Evolutionary conservation across 2,113 vertebrate genomes (phyloP), one percentile per base, ranked within the genome.

Genomic region (Brienomyrus brachyistius): DNA sequence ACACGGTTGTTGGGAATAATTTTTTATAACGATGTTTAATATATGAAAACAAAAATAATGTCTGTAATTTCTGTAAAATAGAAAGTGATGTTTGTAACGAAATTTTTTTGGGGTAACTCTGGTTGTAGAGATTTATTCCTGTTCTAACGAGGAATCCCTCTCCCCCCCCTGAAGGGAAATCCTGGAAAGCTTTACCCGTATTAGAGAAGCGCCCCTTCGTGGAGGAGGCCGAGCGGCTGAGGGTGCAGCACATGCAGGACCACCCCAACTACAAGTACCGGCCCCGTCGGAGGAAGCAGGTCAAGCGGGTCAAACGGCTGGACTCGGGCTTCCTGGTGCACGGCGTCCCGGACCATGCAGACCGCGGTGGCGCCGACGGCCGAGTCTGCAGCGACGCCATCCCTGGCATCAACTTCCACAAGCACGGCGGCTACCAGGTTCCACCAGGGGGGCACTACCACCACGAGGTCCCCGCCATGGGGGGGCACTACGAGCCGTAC

Each of bases 241-340:
- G 98, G 17, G 97, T 99, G 88, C 98, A 99, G 94, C 98, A 99
- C 95, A 98, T 99, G 98, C 98, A 98, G 94, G 98, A 99, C 91
- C 98, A 99, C 93, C 98, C 98, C 66, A 98, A 98, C 95, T 99
- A 99, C 96, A 99, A 99, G 94, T 99, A 99, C 93, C 95, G 98
- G 88, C 98, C 98, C 15, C 94, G 98, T 91, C 95, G 98, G 88
- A 96, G 98, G 93, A 98, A 99, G 96, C 98, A 99, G 96, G 98
- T 98, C 94, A 99, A 99, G 94, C 95, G 98, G 91, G 97, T 98
- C 91, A 98, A 99, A 94, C 95, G 98, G 89, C 96, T 96, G 93
- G 98, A 98, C 92, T 96, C 97, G 5, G 96, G 97, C 89, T 96
- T 96, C 92, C 95, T 97, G 91, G 94, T 97, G 91, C 97, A 96